Evolutionary conservation across 1,140 invertebrate species (phyloP).

Genomic region (Mizuhopecten yessoensis): DNA sequence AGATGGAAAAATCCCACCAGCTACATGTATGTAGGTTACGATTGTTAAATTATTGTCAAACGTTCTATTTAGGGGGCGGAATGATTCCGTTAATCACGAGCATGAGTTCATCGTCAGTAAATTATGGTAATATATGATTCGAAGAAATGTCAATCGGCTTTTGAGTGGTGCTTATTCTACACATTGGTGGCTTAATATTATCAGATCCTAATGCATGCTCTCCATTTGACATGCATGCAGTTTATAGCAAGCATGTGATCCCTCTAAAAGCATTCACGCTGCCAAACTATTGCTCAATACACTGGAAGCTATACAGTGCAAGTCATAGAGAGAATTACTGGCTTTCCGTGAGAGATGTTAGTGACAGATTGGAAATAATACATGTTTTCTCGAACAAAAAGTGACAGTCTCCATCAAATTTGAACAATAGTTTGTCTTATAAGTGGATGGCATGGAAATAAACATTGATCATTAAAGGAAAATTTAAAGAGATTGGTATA

Average conservation of each 20-base stretch:
- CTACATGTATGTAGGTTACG: background rate
- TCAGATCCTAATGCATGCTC: background rate
- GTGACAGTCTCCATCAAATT: constrained; percentile 33
- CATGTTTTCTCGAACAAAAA: constrained; percentile 11
- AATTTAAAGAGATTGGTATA: background rate
- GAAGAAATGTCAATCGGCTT: background rate
- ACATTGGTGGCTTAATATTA: background rate
- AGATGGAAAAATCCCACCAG: no score
- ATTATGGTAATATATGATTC: background rate
- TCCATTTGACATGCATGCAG: background rate
- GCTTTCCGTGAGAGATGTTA: background rate
- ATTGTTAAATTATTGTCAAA: background rate
- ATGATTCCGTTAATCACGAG: background rate
- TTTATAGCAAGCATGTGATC: background rate
- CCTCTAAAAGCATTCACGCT: background rate
- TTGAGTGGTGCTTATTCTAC: background rate
- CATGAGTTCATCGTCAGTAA: background rate
- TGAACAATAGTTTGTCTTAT: background rate
- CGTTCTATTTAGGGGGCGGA: background rate
- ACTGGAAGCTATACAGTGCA: background rate
- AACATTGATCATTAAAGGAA: background rate
- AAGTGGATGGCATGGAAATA: background rate
- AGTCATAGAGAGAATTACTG: background rate
- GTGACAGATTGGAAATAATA: background rate
- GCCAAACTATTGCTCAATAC: background rate